These are phyloP conservation scores for Orussus abietinus DNA, from an alignment of 1,140 invertebrate genomes.

Conservation along the genomic window DNA sequence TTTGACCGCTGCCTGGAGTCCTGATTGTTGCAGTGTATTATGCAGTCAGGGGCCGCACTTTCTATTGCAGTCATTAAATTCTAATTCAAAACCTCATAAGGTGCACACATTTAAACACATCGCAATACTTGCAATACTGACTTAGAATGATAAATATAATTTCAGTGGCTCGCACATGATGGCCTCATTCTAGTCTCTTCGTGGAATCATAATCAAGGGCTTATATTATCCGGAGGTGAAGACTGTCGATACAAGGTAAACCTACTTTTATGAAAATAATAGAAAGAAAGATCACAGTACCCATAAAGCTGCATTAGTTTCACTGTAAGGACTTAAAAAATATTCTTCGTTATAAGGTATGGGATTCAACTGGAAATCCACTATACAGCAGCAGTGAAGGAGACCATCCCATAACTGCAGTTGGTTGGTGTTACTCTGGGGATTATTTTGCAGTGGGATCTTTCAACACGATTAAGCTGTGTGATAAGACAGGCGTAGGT, in stretches of 20 bases:
- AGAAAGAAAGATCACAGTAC: no score
- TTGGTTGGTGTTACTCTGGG: slow-evolving; percentile 88
- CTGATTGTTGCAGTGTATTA: slow-evolving; percentile 77
- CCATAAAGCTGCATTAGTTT: no score
- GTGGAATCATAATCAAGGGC: slow-evolving; percentile 84
- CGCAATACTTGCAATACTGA: background rate
- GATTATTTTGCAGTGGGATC: slow-evolving; percentile 90
- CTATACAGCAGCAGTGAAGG: slow-evolving; percentile 78
- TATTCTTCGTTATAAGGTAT: slow-evolving; percentile 57
- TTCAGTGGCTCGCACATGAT: slow-evolving; percentile 95
- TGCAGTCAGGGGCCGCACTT: slow-evolving; percentile 81
- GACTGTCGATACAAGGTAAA: slow-evolving; percentile 88
- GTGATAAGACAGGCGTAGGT: slow-evolving; percentile 88
- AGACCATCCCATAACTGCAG: slow-evolving; percentile 86
- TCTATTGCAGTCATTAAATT: slow-evolving; percentile 85
- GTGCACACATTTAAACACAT: slow-evolving; percentile 49
- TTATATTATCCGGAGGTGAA: slow-evolving; percentile 91
- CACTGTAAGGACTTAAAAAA: no score
- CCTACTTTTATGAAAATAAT: slow-evolving; percentile 10
- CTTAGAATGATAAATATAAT: slow-evolving; percentile 16
- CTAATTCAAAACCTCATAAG: slow-evolving; percentile 80
- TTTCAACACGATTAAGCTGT: slow-evolving; percentile 88
- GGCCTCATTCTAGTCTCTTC: slow-evolving; percentile 81
- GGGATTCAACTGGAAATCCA: slow-evolving; percentile 86
- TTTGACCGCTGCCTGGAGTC: slow-evolving; percentile 83